Conservation (phyloP, 2,888 invertebrate species). For the Monochamus alternatus region DNA sequence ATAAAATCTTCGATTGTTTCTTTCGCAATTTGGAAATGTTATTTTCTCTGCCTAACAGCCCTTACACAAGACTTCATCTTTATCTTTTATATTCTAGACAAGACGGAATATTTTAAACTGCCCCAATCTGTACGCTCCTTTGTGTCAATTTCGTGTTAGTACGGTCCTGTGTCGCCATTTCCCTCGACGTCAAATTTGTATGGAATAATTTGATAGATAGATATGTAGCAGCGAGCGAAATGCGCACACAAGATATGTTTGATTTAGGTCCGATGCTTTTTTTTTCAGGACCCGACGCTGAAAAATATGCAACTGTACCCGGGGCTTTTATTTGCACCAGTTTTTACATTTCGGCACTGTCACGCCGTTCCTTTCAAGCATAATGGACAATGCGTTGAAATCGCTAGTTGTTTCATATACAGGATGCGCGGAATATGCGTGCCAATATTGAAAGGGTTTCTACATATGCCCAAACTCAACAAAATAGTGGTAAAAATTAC, state of each 20-base stretch:
- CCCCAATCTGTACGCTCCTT: too few species aligned
- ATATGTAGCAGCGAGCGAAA: constrained; percentile 22
- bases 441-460: too few species aligned
- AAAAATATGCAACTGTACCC: constrained; percentile 25
- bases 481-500: too few species aligned
- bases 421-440: too few species aligned
- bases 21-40: too few species aligned
- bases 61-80: too few species aligned
- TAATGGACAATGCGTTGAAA: background rate
- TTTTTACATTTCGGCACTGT: background rate
- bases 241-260: constrained; percentile 35
- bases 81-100: too few species aligned
- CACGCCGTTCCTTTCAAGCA: background rate
- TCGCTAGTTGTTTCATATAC: background rate
- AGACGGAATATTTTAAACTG: too few species aligned
- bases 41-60: too few species aligned
- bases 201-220: constrained; percentile 29
- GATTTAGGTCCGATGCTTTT: constrained; percentile 18
- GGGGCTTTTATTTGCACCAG: constrained; percentile 19
- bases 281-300: constrained; percentile 3
- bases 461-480: too few species aligned
- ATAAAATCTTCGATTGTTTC: too few species aligned
- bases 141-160: background rate
- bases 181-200: constrained; percentile 13
- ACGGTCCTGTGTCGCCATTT: background rate